Percentiles rank a stretch among this genome's conserved stretches.
phyloP scores from a whole-genome alignment of 2,888 invertebrate species.

The Drosophila aldrichi region DNA sequence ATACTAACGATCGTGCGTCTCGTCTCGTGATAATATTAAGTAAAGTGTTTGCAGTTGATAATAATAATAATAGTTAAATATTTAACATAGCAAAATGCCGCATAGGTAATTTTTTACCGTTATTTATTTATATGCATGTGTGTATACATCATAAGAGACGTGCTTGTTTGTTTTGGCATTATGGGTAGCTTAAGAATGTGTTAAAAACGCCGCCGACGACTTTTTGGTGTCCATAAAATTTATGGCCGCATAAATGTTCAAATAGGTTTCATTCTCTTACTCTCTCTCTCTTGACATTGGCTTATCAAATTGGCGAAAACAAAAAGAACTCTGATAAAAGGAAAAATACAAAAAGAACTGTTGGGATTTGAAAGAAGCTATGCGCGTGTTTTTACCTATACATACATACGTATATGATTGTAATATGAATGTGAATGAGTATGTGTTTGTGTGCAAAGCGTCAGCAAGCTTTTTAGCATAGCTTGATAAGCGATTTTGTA shows the following conservation, averaged over 20 bases:
- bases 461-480: conserved; percentile 44
- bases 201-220: conserved; percentile 51
- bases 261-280: conserved; percentile 27
- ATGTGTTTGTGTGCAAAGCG: conserved; percentile 38
- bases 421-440: conserved; percentile 20
- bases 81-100: conserved; percentile 57
- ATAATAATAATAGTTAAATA: conserved; percentile 23
- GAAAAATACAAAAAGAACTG: conserved; percentile 16
- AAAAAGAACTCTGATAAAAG: conserved; percentile 52
- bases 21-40: conserved; percentile 60
- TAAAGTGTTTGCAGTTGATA: conserved; percentile 69
- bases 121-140: conserved; percentile 56
- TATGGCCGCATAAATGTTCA: conserved; percentile 64
- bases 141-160: conserved; percentile 22
- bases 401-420: neutral
- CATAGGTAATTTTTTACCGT: conserved; percentile 63
- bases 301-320: conserved; percentile 67
- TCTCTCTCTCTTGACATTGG: conserved; percentile 55
- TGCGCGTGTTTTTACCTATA: conserved; percentile 36
- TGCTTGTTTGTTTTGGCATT: conserved; percentile 66
- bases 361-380: conserved; percentile 47
- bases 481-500: conserved; percentile 72
- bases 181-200: conserved; percentile 64
- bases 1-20: conserved; percentile 15
- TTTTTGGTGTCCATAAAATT: conserved; percentile 66